These are phyloP conservation scores for Pygocentrus nattereri DNA, from an alignment of 2,797 vertebrate genomes.

Conservation along the genomic window DNA sequence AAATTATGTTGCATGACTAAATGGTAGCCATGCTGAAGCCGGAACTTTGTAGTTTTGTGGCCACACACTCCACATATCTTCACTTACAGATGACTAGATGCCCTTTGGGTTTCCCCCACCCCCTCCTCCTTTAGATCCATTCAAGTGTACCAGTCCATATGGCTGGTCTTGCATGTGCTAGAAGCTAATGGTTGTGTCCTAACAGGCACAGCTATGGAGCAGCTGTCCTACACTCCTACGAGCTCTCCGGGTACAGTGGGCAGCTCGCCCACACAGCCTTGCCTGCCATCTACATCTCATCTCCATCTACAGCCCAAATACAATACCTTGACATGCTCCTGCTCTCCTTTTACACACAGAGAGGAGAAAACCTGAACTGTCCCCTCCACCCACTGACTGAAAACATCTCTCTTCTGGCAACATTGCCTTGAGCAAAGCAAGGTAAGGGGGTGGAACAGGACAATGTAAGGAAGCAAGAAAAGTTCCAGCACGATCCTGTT, in stretches of 20 bases:
- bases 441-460: no score
- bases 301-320: slow-evolving; percentile 17
- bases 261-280: not conserved
- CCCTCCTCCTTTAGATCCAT: not conserved
- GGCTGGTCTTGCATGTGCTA: slow-evolving; percentile 1
- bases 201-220: slow-evolving; percentile 29
- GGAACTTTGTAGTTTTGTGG: not conserved
- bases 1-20: not conserved
- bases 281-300: slow-evolving; percentile 31
- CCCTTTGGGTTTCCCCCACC: not conserved
- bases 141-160: slow-evolving; percentile 2
- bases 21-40: not conserved
- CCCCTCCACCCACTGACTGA: no score
- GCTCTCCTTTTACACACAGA: no score
- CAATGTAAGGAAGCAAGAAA: no score
- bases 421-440: no score
- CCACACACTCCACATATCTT: not conserved
- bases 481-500: no score
- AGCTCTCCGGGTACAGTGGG: slow-evolving; percentile 16
- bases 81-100: not conserved
- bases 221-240: slow-evolving; percentile 20
- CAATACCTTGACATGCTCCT: not conserved
- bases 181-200: slow-evolving; percentile 18
- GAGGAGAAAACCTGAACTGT: no score
- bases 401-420: no score